Evolutionary conservation across 2,797 vertebrate genomes (phyloP), one percentile per base, ranked within the genome.

Genomic region (Cheirogaleus major): DNA sequence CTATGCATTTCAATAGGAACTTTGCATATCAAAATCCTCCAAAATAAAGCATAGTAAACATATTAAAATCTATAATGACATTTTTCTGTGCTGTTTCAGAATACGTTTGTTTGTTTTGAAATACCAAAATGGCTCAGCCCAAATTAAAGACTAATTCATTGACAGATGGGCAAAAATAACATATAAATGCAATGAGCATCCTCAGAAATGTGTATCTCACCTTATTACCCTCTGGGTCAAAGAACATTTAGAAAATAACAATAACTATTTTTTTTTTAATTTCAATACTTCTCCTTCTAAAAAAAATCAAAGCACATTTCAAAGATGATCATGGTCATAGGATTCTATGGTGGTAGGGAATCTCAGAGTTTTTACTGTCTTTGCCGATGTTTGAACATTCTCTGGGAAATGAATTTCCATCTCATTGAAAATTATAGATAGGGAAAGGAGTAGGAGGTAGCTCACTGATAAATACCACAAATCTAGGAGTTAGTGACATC

Each of bases 41-140:
- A 43, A 97, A 97, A 98, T 97, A 98, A 97, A 97, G 90, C 91
- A 96, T 89, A 98, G 96, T 96, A 96, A 98, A 98, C 81, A 88
- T 95, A 97, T 98, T 97, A 97, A 97, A 96, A 93, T 90, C 86
- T 87, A 95, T 95, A 95, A 93, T 86, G 78, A 90, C 45, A 97
- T 85, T 95, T 97, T 98, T 96, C 95, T 93, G 75, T 82, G 73
- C 93, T 67, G 61, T 67, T 96, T 97, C 85, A 83, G 96, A 97
- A 97, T 95, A 94, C 88, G 84, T 97, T 96, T 97, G 89, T 98
- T 97, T 98, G 96, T 98, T 97, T 97, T 97, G 92, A 98, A 97
- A 96, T 94, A 94, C 73, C 84, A 96, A 96, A 96, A 97, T 97
- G 95, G 70, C 96, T 98, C 92, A 96, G 97, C 94, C 89, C 96